Evolutionary conservation across 1,140 invertebrate species (phyloP), one percentile per base, ranked within the genome.

Genomic region (Hylaeus volcanicus): DNA sequence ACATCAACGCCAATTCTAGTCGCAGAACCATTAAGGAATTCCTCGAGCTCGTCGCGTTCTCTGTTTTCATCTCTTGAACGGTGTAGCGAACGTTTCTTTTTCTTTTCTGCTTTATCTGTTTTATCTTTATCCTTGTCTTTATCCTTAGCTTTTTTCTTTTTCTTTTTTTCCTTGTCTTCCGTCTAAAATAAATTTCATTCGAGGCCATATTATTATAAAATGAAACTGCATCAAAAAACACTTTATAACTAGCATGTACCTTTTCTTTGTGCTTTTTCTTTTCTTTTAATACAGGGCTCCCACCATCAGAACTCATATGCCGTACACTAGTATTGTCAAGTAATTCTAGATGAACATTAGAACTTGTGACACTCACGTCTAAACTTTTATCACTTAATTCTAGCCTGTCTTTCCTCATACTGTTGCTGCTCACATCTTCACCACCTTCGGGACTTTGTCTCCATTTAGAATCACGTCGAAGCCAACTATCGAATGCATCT

Each of bases 381-480:
- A 93, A 83, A 78, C 93, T 94, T 82, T 94, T 94, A 71, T 94
- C 94, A 76, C 94, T 94, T 45, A 94, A 90, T 83, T 94, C 94
- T 60, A 94, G 84, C 90, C 91, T 94, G 85, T 93, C 92, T 78
- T 93, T 93, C 45, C 91, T 90, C 0, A 89, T 89, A 69, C 91
- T 93, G 39, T 90, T 93, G 58, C 90, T 94, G 37, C 93, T 93
- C 3, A 94, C 91, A 87, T 95, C 95, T 89, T 95, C 95, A 15
- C 95, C 95, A 65, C 95, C 95, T 89, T 95, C 95, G 0, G 95
- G 95, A 87, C 95, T 95, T 76, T 94, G 92, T 74, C 95, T 90
- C 94, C 94, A 95, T 83, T 94, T 95, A 1, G 94, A 94, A 89
- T 94, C 94, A 3, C 90, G 88, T 45, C 92, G 91, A 15, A 95